Conservation (phyloP, 92 coral and sea anemone genomes). For the Umimayanthus kanabou region DNA sequence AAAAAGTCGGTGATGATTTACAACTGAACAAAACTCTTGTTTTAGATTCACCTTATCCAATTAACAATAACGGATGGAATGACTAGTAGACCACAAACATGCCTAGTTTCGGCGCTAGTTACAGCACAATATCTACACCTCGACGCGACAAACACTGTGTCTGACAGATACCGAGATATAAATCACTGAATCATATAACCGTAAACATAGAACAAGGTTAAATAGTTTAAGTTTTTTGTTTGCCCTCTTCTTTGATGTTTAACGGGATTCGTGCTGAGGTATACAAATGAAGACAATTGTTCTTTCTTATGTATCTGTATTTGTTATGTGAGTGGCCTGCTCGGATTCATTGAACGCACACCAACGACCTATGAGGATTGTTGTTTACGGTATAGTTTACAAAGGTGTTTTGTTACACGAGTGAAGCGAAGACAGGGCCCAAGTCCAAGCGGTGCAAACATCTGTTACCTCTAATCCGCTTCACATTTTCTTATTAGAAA, state of each 20-base stretch:
- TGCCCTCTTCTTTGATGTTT: conserved; percentile 7
- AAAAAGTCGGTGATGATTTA: background rate
- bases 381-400: conserved; percentile 23
- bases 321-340: conserved; percentile 17
- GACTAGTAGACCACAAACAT: background rate
- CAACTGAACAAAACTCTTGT: background rate
- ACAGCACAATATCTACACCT: background rate
- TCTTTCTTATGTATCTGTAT: background rate
- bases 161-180: background rate
- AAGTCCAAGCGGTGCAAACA: conserved; percentile 16
- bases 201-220: background rate
- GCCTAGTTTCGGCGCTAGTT: background rate
- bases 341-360: background rate
- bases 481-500: background rate
- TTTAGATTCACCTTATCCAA: no score
- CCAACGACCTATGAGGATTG: conserved; percentile 3
- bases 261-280: background rate
- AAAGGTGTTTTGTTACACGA: conserved; percentile 20
- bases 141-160: background rate
- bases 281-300: background rate
- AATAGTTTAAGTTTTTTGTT: background rate
- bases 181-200: background rate
- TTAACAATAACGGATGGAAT: background rate
- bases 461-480: background rate
- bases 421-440: background rate